Evolutionary conservation across 2,113 vertebrate species (phyloP), one percentile per base, ranked within the genome.

Genomic region (Blennius ocellaris): DNA sequence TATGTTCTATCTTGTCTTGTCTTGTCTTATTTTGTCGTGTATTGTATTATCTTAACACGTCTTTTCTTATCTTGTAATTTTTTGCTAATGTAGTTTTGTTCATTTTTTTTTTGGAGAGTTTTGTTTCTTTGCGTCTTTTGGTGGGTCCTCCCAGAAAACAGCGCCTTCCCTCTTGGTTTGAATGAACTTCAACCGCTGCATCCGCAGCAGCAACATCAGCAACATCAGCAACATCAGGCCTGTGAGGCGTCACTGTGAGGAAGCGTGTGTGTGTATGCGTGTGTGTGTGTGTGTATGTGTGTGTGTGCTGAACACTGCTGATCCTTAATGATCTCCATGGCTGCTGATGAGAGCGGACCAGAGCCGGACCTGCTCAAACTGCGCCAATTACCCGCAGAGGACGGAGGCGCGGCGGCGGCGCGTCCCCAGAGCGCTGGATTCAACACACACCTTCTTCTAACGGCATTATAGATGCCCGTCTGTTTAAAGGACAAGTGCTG

Each of bases 331-430:
- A 64, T 73, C 64, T 76, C 81, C 67, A 51, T 73, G 71, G 85
- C 84, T 82, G 86, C 74, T 80, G 81, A 82, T 81, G 85, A 73
- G 78, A 89, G 11, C 69, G 48, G 43, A 65, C 62, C 10, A 57
- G 58, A 87, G 52, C 70, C 70, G 57, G 48, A 77, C 67, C 66
- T 56, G 67, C 76, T 72, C 75, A 48, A 74, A 80, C 78, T 85
- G 86, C 81, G 72, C 86, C 75, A 78, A 62, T 79, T 78, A 61
- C 50, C 77, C 38, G 48, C 50, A 73, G 15, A 51, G 58, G 10
- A 69, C 48, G 63, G 54, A 45, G 38, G 57, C 2, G 36, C 40
- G 43, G 15, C 37, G 43, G 41, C 11, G 56, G 59, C 21, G 21
- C 59, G 61, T 44, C 3, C 10, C 3, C 71, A 11, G 3, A 61